phyloP scores from a whole-genome alignment of 2,888 invertebrate species.

The Ennomos erosarius region DNA sequence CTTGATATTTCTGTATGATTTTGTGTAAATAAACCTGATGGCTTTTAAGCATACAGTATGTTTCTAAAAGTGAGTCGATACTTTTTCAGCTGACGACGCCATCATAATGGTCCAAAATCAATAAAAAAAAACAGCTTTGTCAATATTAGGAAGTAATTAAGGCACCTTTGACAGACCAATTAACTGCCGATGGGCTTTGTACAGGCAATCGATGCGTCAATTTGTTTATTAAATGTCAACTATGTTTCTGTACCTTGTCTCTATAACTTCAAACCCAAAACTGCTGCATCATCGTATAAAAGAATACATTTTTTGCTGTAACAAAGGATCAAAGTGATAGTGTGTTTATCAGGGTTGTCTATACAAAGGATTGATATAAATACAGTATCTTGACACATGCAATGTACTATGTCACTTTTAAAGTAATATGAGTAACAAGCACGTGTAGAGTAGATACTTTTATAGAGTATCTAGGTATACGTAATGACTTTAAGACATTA shows the following conservation, averaged over 20 bases:
- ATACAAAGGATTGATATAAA: conserved; percentile 7
- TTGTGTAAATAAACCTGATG: no score
- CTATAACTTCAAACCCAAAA: not conserved
- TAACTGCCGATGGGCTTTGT: conserved; percentile 62
- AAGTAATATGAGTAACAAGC: conserved; percentile 38
- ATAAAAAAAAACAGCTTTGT: conserved; percentile 73
- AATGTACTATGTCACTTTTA: conserved; percentile 2
- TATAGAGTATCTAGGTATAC: no score
- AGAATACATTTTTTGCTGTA: not conserved
- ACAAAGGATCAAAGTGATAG: not conserved
- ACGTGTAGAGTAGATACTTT: not conserved
- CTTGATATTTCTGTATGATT: no score
- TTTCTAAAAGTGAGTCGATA: conserved; percentile 27
- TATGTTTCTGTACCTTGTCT: conserved; percentile 1
- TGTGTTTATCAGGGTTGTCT: not conserved
- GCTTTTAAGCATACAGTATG: conserved; percentile 7
- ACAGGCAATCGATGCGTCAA: conserved; percentile 53
- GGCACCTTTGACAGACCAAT: conserved; percentile 68
- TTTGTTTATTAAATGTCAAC: conserved; percentile 30
- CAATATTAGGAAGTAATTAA: conserved; percentile 82
- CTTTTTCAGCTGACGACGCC: conserved; percentile 48
- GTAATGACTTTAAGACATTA: no score
- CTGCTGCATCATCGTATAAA: not conserved
- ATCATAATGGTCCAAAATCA: conserved; percentile 53
- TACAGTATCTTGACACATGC: conserved; percentile 2